Conservation (phyloP, 2,797 vertebrate genomes). For the Rallus crepitans region DNA sequence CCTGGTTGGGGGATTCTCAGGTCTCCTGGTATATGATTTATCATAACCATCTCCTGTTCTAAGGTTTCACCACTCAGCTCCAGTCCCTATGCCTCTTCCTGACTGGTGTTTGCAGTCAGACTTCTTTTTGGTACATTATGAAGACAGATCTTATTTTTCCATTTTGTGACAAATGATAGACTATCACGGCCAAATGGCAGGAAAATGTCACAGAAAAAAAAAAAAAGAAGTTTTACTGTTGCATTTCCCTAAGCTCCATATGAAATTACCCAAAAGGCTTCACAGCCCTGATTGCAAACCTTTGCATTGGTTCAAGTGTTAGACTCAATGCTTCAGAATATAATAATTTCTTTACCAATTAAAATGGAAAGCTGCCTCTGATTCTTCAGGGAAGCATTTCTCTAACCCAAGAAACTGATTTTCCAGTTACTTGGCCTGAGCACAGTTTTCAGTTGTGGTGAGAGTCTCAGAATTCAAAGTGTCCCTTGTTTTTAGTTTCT, state of each 20-base stretch:
- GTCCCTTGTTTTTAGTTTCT: slow-evolving; percentile 77
- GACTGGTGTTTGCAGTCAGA: slow-evolving; percentile 19
- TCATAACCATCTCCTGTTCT: slow-evolving; percentile 42
- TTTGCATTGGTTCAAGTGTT: slow-evolving; percentile 49
- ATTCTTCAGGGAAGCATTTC: slow-evolving; percentile 78
- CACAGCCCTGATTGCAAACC: slow-evolving; percentile 38
- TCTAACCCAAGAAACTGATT: slow-evolving; percentile 77
- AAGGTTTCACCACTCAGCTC: slow-evolving; percentile 28
- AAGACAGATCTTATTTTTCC: slow-evolving; percentile 65
- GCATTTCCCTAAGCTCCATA: slow-evolving; percentile 45
- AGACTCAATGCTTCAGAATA: slow-evolving; percentile 59
- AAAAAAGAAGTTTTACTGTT: slow-evolving; percentile 44
- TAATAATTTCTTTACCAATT: slow-evolving; percentile 74
- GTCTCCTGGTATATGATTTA: slow-evolving; percentile 23
- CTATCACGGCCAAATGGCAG: slow-evolving; percentile 58
- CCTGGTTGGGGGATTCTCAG: slow-evolving; percentile 1
- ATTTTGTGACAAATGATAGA: slow-evolving; percentile 67
- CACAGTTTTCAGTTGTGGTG: slow-evolving; percentile 79
- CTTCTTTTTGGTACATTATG: slow-evolving; percentile 27
- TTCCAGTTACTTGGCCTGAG: slow-evolving; percentile 78
- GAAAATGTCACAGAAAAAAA: slow-evolving; percentile 57
- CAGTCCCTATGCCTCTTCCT: background rate
- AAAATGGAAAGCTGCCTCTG: slow-evolving; percentile 72
- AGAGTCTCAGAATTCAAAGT: slow-evolving; percentile 79
- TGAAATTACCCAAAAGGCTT: slow-evolving; percentile 45